Evolutionary conservation across 2,888 invertebrate species (phyloP).

Genomic region (Cistogaster globosa): DNA sequence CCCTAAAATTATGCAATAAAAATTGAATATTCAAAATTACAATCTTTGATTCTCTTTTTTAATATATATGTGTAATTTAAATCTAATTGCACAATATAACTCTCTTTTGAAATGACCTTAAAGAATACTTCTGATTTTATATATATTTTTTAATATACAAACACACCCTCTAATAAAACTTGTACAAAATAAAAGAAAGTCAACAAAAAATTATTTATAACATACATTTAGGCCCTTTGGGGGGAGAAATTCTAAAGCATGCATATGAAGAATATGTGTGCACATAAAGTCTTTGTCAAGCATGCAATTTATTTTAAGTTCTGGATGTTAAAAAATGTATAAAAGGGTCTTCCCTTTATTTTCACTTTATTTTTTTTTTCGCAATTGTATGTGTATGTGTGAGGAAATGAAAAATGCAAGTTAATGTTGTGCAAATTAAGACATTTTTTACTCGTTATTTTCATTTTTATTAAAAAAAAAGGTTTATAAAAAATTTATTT

Average conservation of each 20-base stretch:
- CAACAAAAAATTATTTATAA: slow-evolving; percentile 55
- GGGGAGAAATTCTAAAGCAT: slow-evolving; percentile 6
- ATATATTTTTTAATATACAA: neutral
- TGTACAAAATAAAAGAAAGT: slow-evolving; percentile 13
- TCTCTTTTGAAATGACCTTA: slow-evolving; percentile 52
- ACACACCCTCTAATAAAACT: neutral
- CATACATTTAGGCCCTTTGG: slow-evolving; percentile 66
- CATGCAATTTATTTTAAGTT: slow-evolving; percentile 65
- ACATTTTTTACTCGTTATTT: slow-evolving; percentile 67
- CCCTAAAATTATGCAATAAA: neutral
- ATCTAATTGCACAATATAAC: slow-evolving; percentile 40
- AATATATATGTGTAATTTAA: slow-evolving; percentile 19
- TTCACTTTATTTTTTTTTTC: slow-evolving; percentile 1
- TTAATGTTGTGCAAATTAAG: slow-evolving; percentile 74
- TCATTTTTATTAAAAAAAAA: slow-evolving; percentile 17
- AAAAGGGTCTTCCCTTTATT: slow-evolving; percentile 60
- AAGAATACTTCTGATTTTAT: neutral
- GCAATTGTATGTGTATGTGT: neutral
- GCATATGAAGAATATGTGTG: slow-evolving; percentile 11
- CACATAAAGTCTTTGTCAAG: slow-evolving; percentile 62
- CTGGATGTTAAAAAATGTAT: slow-evolving; percentile 10
- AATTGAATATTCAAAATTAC: neutral
- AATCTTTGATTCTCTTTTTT: neutral
- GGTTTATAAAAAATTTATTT: slow-evolving; percentile 31
- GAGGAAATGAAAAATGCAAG: slow-evolving; percentile 71